Evolutionary conservation across 2,113 vertebrate genomes (phyloP).

Genomic region (Pseudois nayaur): DNA sequence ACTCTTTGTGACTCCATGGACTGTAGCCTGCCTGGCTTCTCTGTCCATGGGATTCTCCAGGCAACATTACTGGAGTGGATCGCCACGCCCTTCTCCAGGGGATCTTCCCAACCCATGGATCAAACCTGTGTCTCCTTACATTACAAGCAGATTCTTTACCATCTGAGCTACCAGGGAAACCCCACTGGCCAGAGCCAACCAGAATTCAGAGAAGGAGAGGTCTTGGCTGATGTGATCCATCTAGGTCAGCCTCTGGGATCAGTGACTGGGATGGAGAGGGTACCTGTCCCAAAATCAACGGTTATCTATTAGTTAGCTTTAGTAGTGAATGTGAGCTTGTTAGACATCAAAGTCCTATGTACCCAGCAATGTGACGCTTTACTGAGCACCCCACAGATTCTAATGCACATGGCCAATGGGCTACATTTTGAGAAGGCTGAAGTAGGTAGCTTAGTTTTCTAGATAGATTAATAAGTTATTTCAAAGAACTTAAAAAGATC

Average conservation of each 20-base stretch:
- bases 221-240: not conserved
- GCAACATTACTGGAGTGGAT: not conserved
- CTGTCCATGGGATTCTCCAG: not conserved
- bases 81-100: not conserved
- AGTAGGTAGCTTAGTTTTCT: not conserved
- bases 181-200: not conserved
- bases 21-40: not conserved
- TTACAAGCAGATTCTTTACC: not conserved
- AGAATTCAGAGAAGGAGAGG: not conserved
- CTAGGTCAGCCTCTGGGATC: not conserved
- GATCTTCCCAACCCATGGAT: not conserved
- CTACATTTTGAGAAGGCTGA: not conserved
- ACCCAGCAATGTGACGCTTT: not conserved
- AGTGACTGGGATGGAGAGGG: not conserved
- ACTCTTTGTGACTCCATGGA: not conserved
- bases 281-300: not conserved
- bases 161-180: not conserved
- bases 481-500: not conserved
- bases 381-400: not conserved
- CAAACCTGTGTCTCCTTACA: fast-evolving
- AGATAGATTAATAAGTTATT: not conserved
- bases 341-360: not conserved
- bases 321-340: not conserved
- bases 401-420: not conserved
- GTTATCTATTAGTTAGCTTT: not conserved